Base-by-base conservation (phyloP, 2,113 vertebrate genomes). In the Cheilinus undulatus region DNA sequence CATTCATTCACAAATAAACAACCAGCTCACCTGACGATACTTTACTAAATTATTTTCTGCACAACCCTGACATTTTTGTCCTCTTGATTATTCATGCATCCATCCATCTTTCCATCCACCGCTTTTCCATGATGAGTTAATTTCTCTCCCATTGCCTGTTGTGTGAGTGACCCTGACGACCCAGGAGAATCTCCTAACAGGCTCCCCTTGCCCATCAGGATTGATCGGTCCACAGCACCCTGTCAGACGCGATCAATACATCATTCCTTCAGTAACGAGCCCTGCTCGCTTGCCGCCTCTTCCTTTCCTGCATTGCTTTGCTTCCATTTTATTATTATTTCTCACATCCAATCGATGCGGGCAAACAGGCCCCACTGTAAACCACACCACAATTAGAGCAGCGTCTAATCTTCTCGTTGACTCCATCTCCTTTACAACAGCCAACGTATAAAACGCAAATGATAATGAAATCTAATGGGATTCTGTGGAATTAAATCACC, bases 161-260 rank as follows among this genome's bases (percentile, higher is more conserved):
- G 89, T 92, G 90, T 88, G 78, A 53, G 73, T 92, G 93, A 95
- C 94, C 94, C 93, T 85, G 68, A 49, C 69, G 88, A 92, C 91
- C 88, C 80, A 68, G 76, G 87, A 94, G 94, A 92, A 93, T 94
- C 84, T 94, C 92, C 92, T 93, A 94, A 93, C 92, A 91, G 92
- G 91, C 93, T 92, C 90, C 84, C 83, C 83, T 87, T 86, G 78
- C 85, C 86, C 83, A 88, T 92, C 85, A 78, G 54, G 88, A 97
- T 95, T 94, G 95, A 96, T 97, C 87, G 92, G 92, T 89, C 93
- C 92, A 93, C 93, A 94, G 94, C 94, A 91, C 88, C 92, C 92
- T 95, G 96, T 96, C 95, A 96, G 89, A 86, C 81, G 20, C 78
- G 93, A 97, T 99, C 97, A 95, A 98, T 98, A 97, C 85, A 93